phyloP scores from a whole-genome alignment of 2,888 invertebrate species.

The Dicycla oo region DNA sequence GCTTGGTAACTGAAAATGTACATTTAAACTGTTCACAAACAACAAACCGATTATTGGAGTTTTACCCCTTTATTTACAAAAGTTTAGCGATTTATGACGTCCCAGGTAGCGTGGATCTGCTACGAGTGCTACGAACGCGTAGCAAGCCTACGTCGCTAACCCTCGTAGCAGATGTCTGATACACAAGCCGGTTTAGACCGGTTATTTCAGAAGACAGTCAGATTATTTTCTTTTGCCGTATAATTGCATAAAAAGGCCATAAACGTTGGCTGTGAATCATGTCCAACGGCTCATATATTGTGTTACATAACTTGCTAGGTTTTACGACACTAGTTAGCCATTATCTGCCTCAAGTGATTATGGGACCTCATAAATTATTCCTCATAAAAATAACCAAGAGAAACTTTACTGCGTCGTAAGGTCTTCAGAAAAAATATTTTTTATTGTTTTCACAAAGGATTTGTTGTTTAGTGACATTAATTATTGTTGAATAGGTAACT shows the following conservation, averaged over 20 bases:
- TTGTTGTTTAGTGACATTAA: not conserved
- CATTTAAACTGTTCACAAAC: slow-evolving; percentile 5
- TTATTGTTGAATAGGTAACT: too few species aligned
- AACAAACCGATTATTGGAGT: not conserved
- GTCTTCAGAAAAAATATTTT: slow-evolving; percentile 23
- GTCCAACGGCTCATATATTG: not conserved
- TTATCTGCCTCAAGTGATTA: slow-evolving; percentile 38
- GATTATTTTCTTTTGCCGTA: not conserved
- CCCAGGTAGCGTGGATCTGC: not conserved
- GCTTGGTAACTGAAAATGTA: slow-evolving; percentile 4
- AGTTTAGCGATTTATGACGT: not conserved
- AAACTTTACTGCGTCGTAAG: slow-evolving; percentile 27
- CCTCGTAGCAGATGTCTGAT: not conserved
- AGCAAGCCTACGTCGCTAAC: slow-evolving; percentile 7
- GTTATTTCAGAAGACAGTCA: not conserved
- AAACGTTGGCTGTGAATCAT: slow-evolving; percentile 3
- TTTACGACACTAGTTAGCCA: slow-evolving; percentile 43
- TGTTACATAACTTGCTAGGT: slow-evolving; percentile 17
- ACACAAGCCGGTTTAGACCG: not conserved
- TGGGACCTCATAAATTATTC: slow-evolving; percentile 40
- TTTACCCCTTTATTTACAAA: not conserved
- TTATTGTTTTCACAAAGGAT: not conserved
- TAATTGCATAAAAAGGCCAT: not conserved
- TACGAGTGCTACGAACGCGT: not conserved
- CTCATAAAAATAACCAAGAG: slow-evolving; percentile 38